These are phyloP conservation scores for Habroteleia sp. DNA, from an alignment of 2,888 invertebrate species.

Conservation along the genomic window DNA sequence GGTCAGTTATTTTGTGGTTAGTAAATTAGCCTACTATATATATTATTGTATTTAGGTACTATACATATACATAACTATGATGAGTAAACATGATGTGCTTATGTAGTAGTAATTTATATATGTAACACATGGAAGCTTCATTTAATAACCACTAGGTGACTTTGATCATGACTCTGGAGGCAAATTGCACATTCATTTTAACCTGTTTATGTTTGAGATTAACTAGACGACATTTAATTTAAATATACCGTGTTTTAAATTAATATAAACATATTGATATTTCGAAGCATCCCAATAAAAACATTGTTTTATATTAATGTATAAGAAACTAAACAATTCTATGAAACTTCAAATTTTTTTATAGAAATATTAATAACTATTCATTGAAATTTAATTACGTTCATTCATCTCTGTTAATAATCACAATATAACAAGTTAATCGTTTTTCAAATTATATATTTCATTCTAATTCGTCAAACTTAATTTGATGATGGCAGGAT, in stretches of 20 bases:
- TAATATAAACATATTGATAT: neutral
- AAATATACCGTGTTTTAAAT: conserved; percentile 3
- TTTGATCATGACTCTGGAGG: conserved; percentile 34
- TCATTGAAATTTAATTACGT: too few species aligned
- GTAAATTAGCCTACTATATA: conserved; percentile 31
- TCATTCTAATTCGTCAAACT: too few species aligned
- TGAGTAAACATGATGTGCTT: conserved; percentile 33
- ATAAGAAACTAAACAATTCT: too few species aligned
- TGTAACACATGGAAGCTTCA: conserved; percentile 38
- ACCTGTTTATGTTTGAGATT: conserved; percentile 24
- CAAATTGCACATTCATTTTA: conserved; percentile 38
- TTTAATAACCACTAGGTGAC: conserved; percentile 41
- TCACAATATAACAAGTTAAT: too few species aligned
- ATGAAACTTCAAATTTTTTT: too few species aligned
- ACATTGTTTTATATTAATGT: too few species aligned
- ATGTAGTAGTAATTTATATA: conserved; percentile 39
- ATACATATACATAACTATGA: conserved; percentile 32
- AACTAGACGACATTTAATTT: conserved; percentile 18
- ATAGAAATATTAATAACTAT: too few species aligned
- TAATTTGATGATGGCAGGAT: too few species aligned
- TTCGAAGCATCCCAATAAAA: too few species aligned
- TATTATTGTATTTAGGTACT: conserved; percentile 16
- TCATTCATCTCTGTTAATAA: too few species aligned
- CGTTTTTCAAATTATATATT: too few species aligned
- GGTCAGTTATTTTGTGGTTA: conserved; percentile 31